These are phyloP conservation scores for Peucedramus taeniatus DNA, from an alignment of 2,113 vertebrate genomes.

Conservation along the genomic window DNA sequence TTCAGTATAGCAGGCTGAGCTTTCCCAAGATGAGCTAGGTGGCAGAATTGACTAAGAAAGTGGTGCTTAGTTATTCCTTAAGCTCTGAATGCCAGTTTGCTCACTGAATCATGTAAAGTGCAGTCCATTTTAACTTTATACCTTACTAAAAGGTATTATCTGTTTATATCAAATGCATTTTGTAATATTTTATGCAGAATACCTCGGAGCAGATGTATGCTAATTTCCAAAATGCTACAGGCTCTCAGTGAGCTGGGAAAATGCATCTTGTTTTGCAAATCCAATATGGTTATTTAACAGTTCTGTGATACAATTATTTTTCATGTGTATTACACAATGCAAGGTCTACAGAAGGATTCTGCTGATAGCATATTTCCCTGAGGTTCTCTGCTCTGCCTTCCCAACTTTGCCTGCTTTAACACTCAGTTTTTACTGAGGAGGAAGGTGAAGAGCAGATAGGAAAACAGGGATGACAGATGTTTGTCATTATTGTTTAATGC, in stretches of 20 bases:
- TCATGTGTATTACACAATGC: not conserved
- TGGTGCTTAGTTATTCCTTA: not conserved
- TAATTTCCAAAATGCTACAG: not conserved
- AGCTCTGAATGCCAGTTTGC: not conserved
- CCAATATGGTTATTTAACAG: constrained; percentile 45
- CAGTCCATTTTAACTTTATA: constrained; percentile 27
- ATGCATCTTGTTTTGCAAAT: constrained; percentile 13
- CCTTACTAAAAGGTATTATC: constrained; percentile 15
- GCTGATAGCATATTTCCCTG: constrained; percentile 36
- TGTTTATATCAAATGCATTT: constrained; percentile 9
- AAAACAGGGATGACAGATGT: constrained; percentile 7
- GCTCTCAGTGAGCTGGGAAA: not conserved
- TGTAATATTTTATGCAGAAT: constrained; percentile 5
- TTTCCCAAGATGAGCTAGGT: constrained; percentile 22
- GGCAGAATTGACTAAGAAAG: constrained; percentile 53
- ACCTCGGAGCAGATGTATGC: not conserved
- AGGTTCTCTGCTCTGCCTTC: constrained; percentile 2
- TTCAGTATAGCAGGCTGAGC: not conserved
- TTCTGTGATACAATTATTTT: constrained; percentile 35
- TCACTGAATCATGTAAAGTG: constrained; percentile 13
- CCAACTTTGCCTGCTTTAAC: not conserved
- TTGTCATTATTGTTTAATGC: constrained; percentile 8
- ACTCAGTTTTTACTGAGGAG: not conserved
- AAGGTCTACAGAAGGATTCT: constrained; percentile 30
- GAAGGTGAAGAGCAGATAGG: constrained; percentile 4